Evolutionary conservation across 2,888 invertebrate genomes (phyloP).

Genomic region (Watsonalla binaria): DNA sequence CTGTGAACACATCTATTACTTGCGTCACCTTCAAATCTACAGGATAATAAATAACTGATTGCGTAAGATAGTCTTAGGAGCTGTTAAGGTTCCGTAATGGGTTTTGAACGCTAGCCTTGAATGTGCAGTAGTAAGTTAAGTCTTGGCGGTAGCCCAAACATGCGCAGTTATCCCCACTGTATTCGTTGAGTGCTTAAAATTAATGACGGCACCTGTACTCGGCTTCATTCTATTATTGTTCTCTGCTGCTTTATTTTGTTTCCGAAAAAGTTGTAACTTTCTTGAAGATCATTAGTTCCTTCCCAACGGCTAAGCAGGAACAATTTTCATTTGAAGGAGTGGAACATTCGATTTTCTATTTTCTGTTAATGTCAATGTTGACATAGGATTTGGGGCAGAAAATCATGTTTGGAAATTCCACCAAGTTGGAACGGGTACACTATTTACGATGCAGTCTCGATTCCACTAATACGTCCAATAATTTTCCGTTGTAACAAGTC

Average conservation of each 20-base stretch:
- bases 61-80: neutral
- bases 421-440: conserved; percentile 7
- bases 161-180: too few species aligned
- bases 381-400: conserved; percentile 16
- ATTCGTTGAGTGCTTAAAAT: too few species aligned
- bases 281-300: too few species aligned
- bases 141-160: too few species aligned
- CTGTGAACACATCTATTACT: conserved; percentile 25
- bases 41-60: conserved; percentile 17
- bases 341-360: conserved; percentile 19
- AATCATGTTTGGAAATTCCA: conserved; percentile 25
- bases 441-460: conserved; percentile 15
- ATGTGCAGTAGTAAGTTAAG: neutral
- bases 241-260: too few species aligned
- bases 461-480: conserved; percentile 21
- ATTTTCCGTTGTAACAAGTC: conserved; percentile 23
- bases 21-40: conserved; percentile 18
- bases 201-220: too few species aligned
- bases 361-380: conserved; percentile 17
- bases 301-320: too few species aligned
- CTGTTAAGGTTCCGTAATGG: neutral
- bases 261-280: too few species aligned
- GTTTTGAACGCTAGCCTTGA: too few species aligned
- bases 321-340: neutral
- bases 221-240: too few species aligned